Evolutionary conservation across 1,140 invertebrate species (phyloP).

Genomic region (Calliopsis andreniformis): DNA sequence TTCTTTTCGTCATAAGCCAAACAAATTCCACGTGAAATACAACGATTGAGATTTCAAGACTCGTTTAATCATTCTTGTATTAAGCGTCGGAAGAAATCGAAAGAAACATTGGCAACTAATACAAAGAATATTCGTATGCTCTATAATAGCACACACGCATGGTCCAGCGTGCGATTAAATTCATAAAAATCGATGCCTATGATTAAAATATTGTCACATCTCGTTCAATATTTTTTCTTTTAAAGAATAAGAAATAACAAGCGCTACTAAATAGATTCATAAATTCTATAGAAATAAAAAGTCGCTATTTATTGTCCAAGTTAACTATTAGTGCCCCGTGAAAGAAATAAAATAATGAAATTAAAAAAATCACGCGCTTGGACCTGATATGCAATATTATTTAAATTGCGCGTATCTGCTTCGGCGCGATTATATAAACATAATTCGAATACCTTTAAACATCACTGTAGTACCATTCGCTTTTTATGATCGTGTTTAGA

Average conservation of each 20-base stretch:
- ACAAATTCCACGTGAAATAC: no score
- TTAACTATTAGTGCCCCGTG: slow-evolving; percentile 19
- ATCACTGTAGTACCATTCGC: neutral
- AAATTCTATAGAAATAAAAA: neutral
- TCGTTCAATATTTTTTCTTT: neutral
- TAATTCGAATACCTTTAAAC: neutral
- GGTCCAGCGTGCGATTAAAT: neutral
- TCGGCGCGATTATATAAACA: neutral
- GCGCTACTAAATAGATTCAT: no score
- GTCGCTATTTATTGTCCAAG: slow-evolving; percentile 15
- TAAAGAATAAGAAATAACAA: neutral
- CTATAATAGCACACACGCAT: neutral
- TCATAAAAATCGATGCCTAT: neutral
- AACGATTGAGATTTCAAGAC: neutral
- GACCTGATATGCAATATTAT: neutral
- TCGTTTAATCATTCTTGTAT: neutral
- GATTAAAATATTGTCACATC: neutral
- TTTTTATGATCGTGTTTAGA: neutral
- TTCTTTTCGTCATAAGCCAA: no score
- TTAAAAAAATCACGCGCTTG: neutral
- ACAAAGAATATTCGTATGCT: neutral
- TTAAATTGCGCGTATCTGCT: neutral
- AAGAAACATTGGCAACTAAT: neutral
- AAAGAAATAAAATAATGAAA: no score
- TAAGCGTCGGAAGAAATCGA: neutral